phyloP scores from a whole-genome alignment of 2,888 invertebrate genomes.

The Ophioninae sp. region DNA sequence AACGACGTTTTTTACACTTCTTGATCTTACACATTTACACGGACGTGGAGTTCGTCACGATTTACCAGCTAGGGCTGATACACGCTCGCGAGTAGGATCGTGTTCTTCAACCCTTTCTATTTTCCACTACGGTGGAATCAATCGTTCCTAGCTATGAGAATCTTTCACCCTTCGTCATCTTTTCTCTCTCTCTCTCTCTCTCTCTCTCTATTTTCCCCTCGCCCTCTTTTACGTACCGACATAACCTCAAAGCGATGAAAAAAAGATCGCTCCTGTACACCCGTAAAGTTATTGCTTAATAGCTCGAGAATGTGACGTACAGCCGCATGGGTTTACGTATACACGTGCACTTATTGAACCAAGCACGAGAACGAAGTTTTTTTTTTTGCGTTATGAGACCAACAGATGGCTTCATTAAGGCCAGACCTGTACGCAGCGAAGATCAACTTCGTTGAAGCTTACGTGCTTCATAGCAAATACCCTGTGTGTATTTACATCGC shows the following conservation, averaged over 20 bases:
- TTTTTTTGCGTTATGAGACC: not conserved
- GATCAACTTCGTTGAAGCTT: conserved; percentile 1
- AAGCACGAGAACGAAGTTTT: not conserved
- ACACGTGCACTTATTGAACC: not conserved
- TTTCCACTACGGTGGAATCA: not conserved
- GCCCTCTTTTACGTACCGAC: not conserved
- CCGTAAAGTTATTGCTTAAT: conserved; percentile 26
- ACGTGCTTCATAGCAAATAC: not conserved
- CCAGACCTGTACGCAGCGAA: not conserved
- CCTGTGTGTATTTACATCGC: not conserved
- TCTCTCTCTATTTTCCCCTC: not conserved
- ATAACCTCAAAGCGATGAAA: conserved; percentile 8
- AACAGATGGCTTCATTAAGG: not conserved
- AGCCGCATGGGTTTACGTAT: not conserved
- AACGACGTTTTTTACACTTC: conserved; percentile 53
- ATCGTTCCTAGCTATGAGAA: conserved; percentile 3
- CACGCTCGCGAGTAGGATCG: not conserved
- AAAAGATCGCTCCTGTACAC: not conserved
- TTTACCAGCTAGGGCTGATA: conserved; percentile 21
- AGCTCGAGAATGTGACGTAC: conserved; percentile 3
- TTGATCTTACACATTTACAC: conserved; percentile 30
- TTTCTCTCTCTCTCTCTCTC: not conserved
- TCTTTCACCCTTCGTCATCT: not conserved
- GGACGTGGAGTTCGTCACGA: conserved; percentile 33
- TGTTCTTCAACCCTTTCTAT: not conserved